Evolutionary conservation across 2,888 invertebrate genomes (phyloP).

Genomic region (Rhaphigaster nebulosa): DNA sequence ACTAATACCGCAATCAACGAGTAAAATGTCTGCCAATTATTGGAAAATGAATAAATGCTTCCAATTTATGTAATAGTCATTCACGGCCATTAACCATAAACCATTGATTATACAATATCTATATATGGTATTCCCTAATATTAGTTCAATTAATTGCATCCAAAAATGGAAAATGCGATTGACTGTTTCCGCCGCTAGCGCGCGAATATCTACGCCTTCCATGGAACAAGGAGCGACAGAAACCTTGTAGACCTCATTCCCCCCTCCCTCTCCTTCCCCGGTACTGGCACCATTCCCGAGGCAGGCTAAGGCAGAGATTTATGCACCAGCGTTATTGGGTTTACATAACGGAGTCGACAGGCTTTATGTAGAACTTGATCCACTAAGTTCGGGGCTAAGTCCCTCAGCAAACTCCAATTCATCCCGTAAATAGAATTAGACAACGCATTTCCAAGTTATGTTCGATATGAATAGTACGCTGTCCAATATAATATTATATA

Average conservation of each 20-base stretch:
- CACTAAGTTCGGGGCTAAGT: not conserved
- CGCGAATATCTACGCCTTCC: not conserved
- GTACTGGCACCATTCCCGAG: not conserved
- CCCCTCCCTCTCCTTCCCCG: too few species aligned
- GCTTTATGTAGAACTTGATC: slow-evolving; percentile 40
- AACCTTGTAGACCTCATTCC: too few species aligned
- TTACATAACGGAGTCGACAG: slow-evolving; percentile 11
- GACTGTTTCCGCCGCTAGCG: not conserved
- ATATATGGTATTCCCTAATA: not conserved
- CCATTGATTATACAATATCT: too few species aligned
- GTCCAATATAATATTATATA: not conserved
- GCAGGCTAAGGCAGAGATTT: slow-evolving; percentile 9
- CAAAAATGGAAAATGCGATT: not conserved
- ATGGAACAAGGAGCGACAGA: too few species aligned
- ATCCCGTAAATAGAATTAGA: slow-evolving; percentile 14
- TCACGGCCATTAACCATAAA: too few species aligned
- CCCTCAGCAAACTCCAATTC: slow-evolving; percentile 24
- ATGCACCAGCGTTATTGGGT: slow-evolving; percentile 15
- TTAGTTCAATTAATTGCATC: not conserved
- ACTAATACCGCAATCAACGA: too few species aligned
- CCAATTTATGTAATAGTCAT: too few species aligned
- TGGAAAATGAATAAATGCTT: too few species aligned
- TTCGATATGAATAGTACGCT: not conserved
- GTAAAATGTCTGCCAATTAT: too few species aligned
- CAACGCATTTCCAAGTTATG: not conserved